Base-by-base conservation (phyloP, 2,888 invertebrate species). In the Trachelus iudaicus region DNA sequence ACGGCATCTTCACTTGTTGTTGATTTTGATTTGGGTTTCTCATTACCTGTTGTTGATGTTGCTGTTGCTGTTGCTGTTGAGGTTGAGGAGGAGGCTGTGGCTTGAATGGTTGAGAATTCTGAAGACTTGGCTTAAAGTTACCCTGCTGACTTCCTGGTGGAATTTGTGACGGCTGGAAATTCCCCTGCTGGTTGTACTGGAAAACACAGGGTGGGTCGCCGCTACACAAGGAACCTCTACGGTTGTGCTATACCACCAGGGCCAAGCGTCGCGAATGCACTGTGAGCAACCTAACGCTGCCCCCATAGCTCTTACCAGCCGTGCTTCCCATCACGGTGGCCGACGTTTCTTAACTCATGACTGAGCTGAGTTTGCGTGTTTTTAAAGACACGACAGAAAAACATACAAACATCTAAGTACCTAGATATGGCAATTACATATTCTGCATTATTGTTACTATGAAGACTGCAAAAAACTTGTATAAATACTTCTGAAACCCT, bases 221-320 rank as follows among this genome's bases (percentile, higher is more conserved):
- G 90, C 91, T 91, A 91, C 90, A 91, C 91, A 91, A 91, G 90
- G 90, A 91, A 91, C 91, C 90, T 91, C 89, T 87, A 91, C 91
- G 91, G 91, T 89, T 90, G 91, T 90, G 90, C 90, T 87, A 89
- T 89, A 88, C 90, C 89, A 91, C 91, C 91, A 91, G 90, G 90
- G 90, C 90, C 91, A 88, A 90, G 89, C 87, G 87, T 90, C 91
- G 89, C 88, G 84, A 87, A 83, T 87, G 87, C 87, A 86, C 83
- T 87, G 79, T 69, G 85, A 88, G 89, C 86, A 87, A 84, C 87
- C 87, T 87, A 86, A 85, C 85, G 90, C 88, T 90, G 87, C 90
- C 90, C 87, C 83, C 87, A 90, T 90, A 90, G 88, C 86, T 86
- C 82, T 85, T 84, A 88, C 87, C 88, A 83, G 82, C 85, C 88